These are phyloP conservation scores for Chitala chitala DNA, from an alignment of 2,113 vertebrate species.

Conservation along the genomic window DNA sequence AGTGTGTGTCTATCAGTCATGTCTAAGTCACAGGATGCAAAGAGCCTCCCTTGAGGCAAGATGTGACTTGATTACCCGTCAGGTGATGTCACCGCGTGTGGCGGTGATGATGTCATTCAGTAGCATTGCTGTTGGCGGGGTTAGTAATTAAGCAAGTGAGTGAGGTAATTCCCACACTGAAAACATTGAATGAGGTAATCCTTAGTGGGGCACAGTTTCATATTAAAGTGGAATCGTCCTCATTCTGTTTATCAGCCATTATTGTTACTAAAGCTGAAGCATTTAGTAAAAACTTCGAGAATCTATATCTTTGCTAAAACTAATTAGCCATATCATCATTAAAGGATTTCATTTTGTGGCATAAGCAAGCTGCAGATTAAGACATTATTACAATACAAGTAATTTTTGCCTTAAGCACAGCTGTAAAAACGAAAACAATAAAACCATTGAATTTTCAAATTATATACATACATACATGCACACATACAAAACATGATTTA, in stretches of 20 bases:
- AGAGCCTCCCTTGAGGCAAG: background rate
- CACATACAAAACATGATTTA: background rate
- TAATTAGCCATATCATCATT: too few species aligned
- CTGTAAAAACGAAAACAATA: background rate
- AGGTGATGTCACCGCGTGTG: background rate
- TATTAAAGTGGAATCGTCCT: background rate
- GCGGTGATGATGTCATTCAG: conserved; percentile 4
- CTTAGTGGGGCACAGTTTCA: conserved; percentile 3
- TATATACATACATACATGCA: background rate
- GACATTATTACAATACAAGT: background rate
- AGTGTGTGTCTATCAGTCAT: background rate
- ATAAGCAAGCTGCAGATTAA: too few species aligned
- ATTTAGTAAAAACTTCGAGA: background rate
- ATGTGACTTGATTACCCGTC: background rate
- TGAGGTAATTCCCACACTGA: conserved; percentile 15
- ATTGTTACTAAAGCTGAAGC: background rate
- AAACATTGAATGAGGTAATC: conserved; percentile 24
- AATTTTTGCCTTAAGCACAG: background rate
- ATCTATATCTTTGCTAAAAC: background rate
- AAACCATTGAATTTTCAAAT: background rate
- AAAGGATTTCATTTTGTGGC: too few species aligned
- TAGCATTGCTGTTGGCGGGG: conserved; percentile 8
- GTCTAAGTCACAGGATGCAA: background rate
- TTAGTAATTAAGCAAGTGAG: background rate
- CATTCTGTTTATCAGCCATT: conserved; percentile 17